Evolutionary conservation across 2,797 vertebrate species (phyloP).

Genomic region (Chrysocyon brachyurus): DNA sequence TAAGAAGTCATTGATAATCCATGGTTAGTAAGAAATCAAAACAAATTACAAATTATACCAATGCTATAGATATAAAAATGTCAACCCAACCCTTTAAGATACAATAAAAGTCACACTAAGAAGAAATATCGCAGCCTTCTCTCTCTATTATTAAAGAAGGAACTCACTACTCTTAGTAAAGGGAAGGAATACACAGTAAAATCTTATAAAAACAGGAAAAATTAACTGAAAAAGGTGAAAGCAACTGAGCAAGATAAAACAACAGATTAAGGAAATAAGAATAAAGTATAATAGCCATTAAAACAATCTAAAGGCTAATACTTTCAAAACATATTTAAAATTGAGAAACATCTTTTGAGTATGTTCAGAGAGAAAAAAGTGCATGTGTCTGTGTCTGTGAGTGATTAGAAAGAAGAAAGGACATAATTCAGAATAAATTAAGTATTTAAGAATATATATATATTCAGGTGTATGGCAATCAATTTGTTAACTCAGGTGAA

Average conservation of each 20-base stretch:
- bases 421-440: constrained; percentile 7
- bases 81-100: background rate
- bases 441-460: constrained; percentile 18
- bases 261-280: background rate
- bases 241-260: background rate
- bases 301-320: background rate
- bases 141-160: background rate
- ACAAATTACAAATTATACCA: background rate
- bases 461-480: background rate
- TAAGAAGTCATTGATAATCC: background rate
- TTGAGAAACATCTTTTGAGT: background rate
- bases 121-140: background rate
- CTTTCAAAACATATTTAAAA: background rate
- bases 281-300: background rate
- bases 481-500: background rate
- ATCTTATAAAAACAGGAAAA: constrained; percentile 39
- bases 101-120: background rate
- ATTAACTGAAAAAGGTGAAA: background rate
- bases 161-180: background rate
- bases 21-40: constrained; percentile 38
- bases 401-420: constrained; percentile 41
- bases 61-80: background rate
- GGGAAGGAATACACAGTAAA: background rate
- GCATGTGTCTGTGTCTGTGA: background rate
- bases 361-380: background rate